Evolutionary conservation across 2,113 vertebrate genomes (phyloP), one percentile per base, ranked within the genome.

Genomic region (Dicerorhinus sumatrensis): DNA sequence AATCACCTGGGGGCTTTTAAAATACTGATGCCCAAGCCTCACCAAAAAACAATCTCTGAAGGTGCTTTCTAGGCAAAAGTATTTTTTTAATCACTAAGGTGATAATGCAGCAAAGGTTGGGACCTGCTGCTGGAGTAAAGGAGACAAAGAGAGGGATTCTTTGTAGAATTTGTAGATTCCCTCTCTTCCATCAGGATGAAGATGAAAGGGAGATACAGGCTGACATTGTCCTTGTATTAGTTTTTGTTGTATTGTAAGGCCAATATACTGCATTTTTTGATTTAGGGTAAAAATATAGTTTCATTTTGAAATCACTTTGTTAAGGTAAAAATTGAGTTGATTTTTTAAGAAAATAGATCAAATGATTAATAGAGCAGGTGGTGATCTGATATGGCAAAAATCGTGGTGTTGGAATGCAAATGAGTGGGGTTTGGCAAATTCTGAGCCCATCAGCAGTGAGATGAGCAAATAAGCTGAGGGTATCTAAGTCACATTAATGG

Each of bases 291-390:
- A 93, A 31, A 77, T 8, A 42, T 8, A 65, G 14, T 70, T 93
- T 77, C 36, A 54, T 83, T 72, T 65, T 36, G 58, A 58, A 82
- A 84, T 88, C 16, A 84, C 79, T 92, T 92, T 91, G 16, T 75
- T 89, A 89, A 63, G 48, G 56, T 25, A 39, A 85, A 72, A 88
- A 80, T 25, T 65, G 83, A 33, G 23, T 29, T 69, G 16, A 20
- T 54, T 92, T 39, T 54, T 54, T 17, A 54, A 54, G 46, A 9
- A 84, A 93, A 94, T 36, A 75, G 56, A 46, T 60, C 8, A 88
- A 70, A 23, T 56, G 65, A 62, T 48, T n/a, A 73, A 73, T 8
- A 58, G 54, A 85, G 17, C 13, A 54, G 16, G 73, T 79, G 31
- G 21, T 73, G n/a, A 87, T n/a, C n/a, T 42, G 25, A 62, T 5